These are phyloP conservation scores for Acrobeloides nanus DNA, from an alignment of 2,888 invertebrate species.

Conservation along the genomic window DNA sequence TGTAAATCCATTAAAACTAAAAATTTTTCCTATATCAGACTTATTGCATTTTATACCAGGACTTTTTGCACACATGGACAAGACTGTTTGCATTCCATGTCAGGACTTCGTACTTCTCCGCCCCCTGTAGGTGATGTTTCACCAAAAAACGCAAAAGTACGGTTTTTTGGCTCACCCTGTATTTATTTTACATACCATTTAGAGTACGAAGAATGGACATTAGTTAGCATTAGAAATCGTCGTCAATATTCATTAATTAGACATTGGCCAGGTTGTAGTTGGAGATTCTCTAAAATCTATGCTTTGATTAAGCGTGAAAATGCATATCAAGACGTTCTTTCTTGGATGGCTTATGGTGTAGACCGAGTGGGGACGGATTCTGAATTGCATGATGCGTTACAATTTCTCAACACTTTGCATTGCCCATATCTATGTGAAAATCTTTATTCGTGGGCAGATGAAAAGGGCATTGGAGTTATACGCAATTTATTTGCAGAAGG, in stretches of 20 bases:
- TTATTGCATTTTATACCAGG: no score
- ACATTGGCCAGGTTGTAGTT: slow-evolving; percentile 8
- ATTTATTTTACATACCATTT: background rate
- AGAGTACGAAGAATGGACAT: slow-evolving; percentile 8
- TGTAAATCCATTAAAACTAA: no score
- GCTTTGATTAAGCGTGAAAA: slow-evolving; percentile 9
- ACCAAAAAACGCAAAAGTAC: no score
- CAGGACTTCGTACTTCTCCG: no score
- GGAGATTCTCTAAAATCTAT: slow-evolving; percentile 21
- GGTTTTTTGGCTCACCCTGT: no score
- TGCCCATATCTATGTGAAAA: slow-evolving; percentile 2
- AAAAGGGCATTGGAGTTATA: slow-evolving; percentile 9
- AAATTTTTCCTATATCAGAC: no score
- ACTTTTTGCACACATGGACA: no score
- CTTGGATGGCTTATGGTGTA: slow-evolving; percentile 23
- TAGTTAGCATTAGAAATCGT: slow-evolving; percentile 16
- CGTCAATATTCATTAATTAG: background rate
- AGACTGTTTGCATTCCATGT: no score
- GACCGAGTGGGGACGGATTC: no score
- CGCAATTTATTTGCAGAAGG: slow-evolving; percentile 1
- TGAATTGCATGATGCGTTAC: slow-evolving; percentile 1
- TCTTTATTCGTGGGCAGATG: slow-evolving; percentile 4
- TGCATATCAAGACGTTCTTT: slow-evolving; percentile 6
- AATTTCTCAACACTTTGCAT: slow-evolving; percentile 7
- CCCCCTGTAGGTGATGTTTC: no score